A percentile compares a stretch with the other conserved stretches of the same genome.
phyloP scores from a whole-genome alignment of 2,113 vertebrate genomes.

The Boulengeromyrus knoepffleri region DNA sequence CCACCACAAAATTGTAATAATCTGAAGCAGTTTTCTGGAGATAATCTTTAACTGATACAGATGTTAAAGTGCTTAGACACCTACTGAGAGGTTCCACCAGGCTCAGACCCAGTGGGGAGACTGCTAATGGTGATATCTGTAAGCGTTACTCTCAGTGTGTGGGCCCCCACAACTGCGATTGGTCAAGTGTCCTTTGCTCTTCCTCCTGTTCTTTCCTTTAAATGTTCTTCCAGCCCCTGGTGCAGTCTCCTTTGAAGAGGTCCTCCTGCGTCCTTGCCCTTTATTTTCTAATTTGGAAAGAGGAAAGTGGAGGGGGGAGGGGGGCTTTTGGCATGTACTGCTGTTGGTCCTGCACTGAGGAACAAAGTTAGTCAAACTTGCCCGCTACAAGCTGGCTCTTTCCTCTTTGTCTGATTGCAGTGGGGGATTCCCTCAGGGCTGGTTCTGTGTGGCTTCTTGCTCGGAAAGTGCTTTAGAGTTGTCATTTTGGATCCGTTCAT shows the following conservation, averaged over 20 bases:
- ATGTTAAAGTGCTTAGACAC: constrained; percentile 55
- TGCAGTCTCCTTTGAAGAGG: constrained; percentile 39
- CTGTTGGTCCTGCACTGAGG: constrained; percentile 39
- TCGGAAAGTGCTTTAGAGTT: not conserved
- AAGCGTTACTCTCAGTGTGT: not conserved
- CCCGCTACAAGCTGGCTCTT: not conserved
- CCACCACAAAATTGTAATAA: constrained; percentile 54
- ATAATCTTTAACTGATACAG: constrained; percentile 44
- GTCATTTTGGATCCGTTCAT: constrained; percentile 20
- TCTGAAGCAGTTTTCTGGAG: constrained; percentile 39
- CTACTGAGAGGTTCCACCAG: constrained; percentile 53
- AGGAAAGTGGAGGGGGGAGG: constrained; percentile 3
- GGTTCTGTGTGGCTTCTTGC: not conserved
- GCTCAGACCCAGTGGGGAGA: constrained; percentile 32
- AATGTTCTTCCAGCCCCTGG: constrained; percentile 37
- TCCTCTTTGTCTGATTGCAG: not conserved
- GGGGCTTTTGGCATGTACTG: constrained; percentile 37
- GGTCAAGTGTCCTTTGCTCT: constrained; percentile 43
- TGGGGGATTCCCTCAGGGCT: not conserved
- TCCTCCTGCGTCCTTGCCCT: constrained; percentile 23
- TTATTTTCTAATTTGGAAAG: constrained; percentile 22
- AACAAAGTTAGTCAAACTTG: constrained; percentile 9
- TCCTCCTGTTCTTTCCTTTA: constrained; percentile 46
- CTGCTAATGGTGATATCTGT: constrained; percentile 9
- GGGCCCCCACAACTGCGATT: constrained; percentile 48